Conservation (phyloP, 2,888 invertebrate genomes). For the Orchesellides sinensis region DNA sequence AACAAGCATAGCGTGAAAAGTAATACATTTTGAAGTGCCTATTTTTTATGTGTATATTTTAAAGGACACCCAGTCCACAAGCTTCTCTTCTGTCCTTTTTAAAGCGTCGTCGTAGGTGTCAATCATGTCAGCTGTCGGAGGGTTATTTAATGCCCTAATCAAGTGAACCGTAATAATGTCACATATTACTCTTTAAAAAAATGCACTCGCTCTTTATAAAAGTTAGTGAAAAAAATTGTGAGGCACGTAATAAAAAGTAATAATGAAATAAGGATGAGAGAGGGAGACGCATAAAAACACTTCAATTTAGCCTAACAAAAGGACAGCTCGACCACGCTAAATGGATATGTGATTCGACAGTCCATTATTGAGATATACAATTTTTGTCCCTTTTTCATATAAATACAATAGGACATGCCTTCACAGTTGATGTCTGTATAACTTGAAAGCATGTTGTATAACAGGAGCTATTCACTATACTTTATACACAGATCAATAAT, state of each 20-base stretch:
- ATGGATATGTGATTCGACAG: conserved; percentile 47
- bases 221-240: neutral
- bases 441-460: neutral
- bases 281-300: conserved; percentile 4
- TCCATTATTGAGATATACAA: conserved; percentile 62
- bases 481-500: conserved; percentile 72
- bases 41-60: neutral
- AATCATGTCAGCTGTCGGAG: conserved; percentile 59
- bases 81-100: neutral
- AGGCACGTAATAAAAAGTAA: too few species aligned
- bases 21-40: conserved; percentile 4
- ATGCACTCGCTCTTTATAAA: neutral
- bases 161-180: conserved; percentile 20
- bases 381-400: conserved; percentile 56
- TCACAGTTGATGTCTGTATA: neutral
- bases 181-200: too few species aligned
- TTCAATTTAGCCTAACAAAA: conserved; percentile 52
- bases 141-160: neutral
- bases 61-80: conserved; percentile 52
- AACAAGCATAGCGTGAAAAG: conserved; percentile 51
- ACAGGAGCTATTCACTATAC: too few species aligned
- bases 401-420: neutral
- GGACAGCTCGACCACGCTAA: conserved; percentile 28
- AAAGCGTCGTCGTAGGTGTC: conserved; percentile 61
- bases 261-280: neutral